These are phyloP conservation scores for Heliothis subflexa DNA, from an alignment of 1,140 invertebrate species.

Conservation along the genomic window DNA sequence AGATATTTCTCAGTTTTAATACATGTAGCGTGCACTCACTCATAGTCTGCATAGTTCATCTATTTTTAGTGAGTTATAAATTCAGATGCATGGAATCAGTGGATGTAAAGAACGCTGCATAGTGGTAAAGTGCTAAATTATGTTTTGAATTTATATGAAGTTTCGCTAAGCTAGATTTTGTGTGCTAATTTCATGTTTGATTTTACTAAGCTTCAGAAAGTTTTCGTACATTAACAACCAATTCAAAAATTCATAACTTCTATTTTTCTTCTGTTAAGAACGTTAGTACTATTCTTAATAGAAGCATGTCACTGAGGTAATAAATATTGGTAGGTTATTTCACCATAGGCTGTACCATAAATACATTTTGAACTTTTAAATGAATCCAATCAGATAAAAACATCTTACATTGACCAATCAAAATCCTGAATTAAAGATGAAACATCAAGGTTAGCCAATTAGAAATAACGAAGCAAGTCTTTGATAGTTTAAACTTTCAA, in stretches of 20 bases:
- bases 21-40: conserved; percentile 4
- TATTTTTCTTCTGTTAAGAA: too few relatives aligned
- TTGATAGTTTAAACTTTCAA: neutral
- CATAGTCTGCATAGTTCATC: neutral
- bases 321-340: too few relatives aligned
- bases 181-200: too few relatives aligned
- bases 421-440: neutral
- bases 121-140: neutral
- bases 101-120: neutral
- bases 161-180: neutral
- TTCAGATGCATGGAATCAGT: neutral
- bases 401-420: conserved; percentile 3
- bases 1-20: conserved; percentile 25
- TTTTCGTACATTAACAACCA: too few relatives aligned
- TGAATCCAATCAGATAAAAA: neutral
- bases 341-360: neutral
- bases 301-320: too few relatives aligned
- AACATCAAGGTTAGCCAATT: neutral
- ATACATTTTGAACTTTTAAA: neutral
- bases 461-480: neutral
- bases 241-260: too few relatives aligned
- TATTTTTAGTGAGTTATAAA: neutral
- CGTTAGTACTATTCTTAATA: too few relatives aligned
- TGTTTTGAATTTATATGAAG: neutral
- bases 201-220: too few relatives aligned